These are phyloP conservation scores for Pterobdella sp. DNA, from an alignment of 2,888 invertebrate genomes.

Conservation along the genomic window DNA sequence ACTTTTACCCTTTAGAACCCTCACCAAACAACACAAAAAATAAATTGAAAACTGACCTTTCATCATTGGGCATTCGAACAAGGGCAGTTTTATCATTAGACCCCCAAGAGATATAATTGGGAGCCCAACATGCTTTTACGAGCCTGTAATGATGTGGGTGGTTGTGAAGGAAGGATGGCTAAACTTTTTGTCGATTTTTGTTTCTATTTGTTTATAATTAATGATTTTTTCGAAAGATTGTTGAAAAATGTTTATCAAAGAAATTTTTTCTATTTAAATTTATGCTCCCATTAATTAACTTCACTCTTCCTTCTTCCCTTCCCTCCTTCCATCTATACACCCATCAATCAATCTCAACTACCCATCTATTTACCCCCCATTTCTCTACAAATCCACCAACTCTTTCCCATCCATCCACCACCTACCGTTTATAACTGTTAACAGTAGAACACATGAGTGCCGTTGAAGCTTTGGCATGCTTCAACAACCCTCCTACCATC, in stretches of 20 bases:
- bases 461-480: constrained; percentile 36
- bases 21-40: background rate
- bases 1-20: too few relatives aligned
- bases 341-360: too few relatives aligned
- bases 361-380: too few relatives aligned
- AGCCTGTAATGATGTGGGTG: background rate
- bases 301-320: too few relatives aligned
- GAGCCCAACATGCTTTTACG: background rate
- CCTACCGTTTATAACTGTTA: constrained; percentile 38
- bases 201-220: too few relatives aligned
- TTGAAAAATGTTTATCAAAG: too few relatives aligned
- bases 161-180: background rate
- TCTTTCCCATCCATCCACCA: too few relatives aligned
- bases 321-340: too few relatives aligned
- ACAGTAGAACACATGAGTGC: constrained; percentile 37
- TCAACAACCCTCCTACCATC: constrained; percentile 36
- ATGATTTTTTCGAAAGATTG: too few relatives aligned
- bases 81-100: background rate
- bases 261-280: too few relatives aligned
- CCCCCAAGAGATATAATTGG: background rate
- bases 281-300: too few relatives aligned
- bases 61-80: background rate
- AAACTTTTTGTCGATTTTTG: background rate
- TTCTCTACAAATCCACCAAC: too few relatives aligned
- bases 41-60: background rate